phyloP scores from a whole-genome alignment of 2,113 vertebrate species.

The Prochilodus magdalenae region DNA sequence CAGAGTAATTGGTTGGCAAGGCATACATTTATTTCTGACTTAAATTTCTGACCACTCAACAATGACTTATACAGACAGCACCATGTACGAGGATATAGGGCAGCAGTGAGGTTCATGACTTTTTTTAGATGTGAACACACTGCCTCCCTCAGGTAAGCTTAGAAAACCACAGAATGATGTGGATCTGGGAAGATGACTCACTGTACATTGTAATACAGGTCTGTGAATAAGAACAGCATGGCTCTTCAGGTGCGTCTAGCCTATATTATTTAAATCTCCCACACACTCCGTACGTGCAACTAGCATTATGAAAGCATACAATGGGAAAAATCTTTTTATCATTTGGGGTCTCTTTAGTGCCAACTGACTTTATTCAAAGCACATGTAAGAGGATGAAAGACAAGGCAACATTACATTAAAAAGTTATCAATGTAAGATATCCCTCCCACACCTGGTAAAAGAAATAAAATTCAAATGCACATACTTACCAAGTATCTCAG shows the following conservation, averaged over 20 bases:
- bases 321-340: neutral
- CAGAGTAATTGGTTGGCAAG: neutral
- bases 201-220: neutral
- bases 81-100: neutral
- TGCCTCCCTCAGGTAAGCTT: constrained; percentile 17
- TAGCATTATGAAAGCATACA: neutral
- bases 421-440: too few relatives aligned
- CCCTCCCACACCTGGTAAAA: too few relatives aligned
- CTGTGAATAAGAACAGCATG: neutral
- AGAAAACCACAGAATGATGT: constrained; percentile 11
- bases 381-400: neutral
- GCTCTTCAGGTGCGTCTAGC: neutral
- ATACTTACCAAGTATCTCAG: too few relatives aligned
- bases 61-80: neutral
- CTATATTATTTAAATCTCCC: neutral
- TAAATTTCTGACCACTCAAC: too few relatives aligned
- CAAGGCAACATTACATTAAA: neutral
- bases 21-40: neutral
- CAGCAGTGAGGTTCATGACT: neutral
- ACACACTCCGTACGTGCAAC: neutral
- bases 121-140: constrained; percentile 1
- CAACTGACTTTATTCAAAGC: neutral
- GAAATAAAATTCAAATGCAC: too few relatives aligned
- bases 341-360: neutral
- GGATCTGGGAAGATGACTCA: constrained; percentile 10